phyloP scores from a whole-genome alignment of 2,113 vertebrate species.

The Ictalurus punctatus region DNA sequence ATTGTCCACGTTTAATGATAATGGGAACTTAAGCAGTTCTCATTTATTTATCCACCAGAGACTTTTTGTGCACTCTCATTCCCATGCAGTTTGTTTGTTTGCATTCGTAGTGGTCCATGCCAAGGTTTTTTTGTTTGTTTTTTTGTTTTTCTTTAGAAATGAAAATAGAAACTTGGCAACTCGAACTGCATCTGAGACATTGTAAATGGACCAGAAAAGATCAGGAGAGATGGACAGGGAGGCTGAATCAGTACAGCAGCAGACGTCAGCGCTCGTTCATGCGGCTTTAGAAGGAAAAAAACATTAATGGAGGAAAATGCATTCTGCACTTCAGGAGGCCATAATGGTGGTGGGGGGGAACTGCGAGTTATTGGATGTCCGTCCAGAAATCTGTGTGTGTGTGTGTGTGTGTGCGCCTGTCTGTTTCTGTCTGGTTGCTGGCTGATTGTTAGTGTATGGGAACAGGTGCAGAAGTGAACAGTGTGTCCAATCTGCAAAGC shows the following conservation, averaged over 20 bases:
- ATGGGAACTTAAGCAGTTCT: neutral
- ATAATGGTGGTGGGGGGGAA: neutral
- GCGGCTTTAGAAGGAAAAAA: neutral
- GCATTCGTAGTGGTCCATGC: neutral
- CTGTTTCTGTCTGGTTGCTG: conserved; percentile 30
- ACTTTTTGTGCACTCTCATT: neutral
- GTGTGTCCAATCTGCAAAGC: conserved; percentile 79
- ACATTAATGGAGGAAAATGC: neutral
- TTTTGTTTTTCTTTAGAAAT: neutral
- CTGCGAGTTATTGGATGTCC: neutral
- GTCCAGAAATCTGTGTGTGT: conserved; percentile 33
- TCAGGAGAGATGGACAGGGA: neutral
- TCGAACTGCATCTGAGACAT: conserved; percentile 24
- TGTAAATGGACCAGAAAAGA: conserved; percentile 14
- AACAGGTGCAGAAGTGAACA: conserved; percentile 72
- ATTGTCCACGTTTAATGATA: neutral
- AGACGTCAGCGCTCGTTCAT: neutral
- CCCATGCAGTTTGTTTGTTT: conserved; percentile 49
- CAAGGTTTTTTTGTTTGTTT: neutral
- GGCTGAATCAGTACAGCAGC: neutral
- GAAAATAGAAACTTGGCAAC: conserved; percentile 39
- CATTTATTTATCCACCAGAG: conserved; percentile 25
- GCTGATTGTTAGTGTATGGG: conserved; percentile 45
- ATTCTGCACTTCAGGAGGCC: neutral
- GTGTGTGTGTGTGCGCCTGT: conserved; percentile 10